Evolutionary conservation across 2,113 vertebrate species (phyloP), one percentile per base, ranked within the genome.

Genomic region (Bufo gargarizans): DNA sequence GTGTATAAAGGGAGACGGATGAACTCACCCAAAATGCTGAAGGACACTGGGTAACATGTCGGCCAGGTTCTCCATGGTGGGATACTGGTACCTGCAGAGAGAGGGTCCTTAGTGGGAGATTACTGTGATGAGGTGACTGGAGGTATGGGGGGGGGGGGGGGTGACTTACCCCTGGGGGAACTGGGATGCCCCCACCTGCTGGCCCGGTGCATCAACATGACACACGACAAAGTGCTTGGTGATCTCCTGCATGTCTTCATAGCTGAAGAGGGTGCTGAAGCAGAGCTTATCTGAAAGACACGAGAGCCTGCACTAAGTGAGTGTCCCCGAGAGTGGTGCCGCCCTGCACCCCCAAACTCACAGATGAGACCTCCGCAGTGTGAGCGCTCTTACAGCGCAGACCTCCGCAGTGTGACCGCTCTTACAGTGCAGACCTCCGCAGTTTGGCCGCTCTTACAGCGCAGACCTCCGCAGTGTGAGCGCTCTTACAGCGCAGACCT

Each of bases 231-330:
- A 99, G 92, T 99, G 98, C 91, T 99, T 98, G 2, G 97, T 99
- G 93, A 99, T 99, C 94, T 99, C 98, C 93, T 97, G 97, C 98
- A 99, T 99, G 91, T 99, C 98, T 90, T 99, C 97, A 0, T 96
- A 98, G 91, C 97, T 97, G 95, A 99, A 99, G 94, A 99, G 97
- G 8, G 96, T 91, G 92, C 97, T 99, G 96, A 99, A 99, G 91
- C 98, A 99, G 89, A 99, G 95, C 91, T 99, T 99, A 93, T 99
- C 98, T 99, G 95, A 67, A 91, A 90, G 4, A 87, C 4, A 50
- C 14, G 16, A 67, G 4, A 17, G 56, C 19, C 56, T 53, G 53
- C 56, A 58, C 12, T 7, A 12, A 58, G 58, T 61, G 58, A 4
- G 58, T 17, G 49, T 53, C 76, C 6, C 47, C 53, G 45, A 19